Conservation (phyloP, 2,113 vertebrate genomes). For the Lepus timidus region DNA sequence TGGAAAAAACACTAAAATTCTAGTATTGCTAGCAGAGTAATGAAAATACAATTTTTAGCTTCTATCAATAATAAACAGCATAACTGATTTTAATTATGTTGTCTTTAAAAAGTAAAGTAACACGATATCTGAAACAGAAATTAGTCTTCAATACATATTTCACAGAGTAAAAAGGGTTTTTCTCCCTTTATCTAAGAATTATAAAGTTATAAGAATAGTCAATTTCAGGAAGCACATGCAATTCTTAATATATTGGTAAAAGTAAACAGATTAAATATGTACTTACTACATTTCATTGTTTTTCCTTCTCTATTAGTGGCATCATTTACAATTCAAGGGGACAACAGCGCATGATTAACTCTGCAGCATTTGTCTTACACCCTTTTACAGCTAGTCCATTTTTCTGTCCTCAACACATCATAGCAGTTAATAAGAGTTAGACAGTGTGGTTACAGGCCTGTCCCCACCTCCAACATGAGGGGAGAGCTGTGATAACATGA, state of each 20-base stretch:
- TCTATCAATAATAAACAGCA: not conserved
- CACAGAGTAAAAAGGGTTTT: not conserved
- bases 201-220: not conserved
- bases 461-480: not conserved
- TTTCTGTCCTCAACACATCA: not conserved
- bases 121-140: not conserved
- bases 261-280: not conserved
- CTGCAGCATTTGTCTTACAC: not conserved
- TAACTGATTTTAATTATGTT: conserved; percentile 5
- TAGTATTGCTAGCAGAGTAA: not conserved
- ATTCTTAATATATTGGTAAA: conserved; percentile 39
- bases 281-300: not conserved
- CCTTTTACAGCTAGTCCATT: not conserved
- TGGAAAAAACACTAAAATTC: not conserved
- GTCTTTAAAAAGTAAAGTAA: not conserved
- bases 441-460: not conserved
- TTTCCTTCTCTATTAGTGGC: not conserved
- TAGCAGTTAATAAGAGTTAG: not conserved
- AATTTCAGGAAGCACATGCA: conserved; percentile 30
- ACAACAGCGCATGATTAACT: conserved; percentile 13
- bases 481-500: not conserved
- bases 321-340: not conserved
- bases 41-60: not conserved
- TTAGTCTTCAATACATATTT: not conserved
- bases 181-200: not conserved